phyloP scores from a whole-genome alignment of 1,140 invertebrate species.

The Drosophila watanabei region DNA sequence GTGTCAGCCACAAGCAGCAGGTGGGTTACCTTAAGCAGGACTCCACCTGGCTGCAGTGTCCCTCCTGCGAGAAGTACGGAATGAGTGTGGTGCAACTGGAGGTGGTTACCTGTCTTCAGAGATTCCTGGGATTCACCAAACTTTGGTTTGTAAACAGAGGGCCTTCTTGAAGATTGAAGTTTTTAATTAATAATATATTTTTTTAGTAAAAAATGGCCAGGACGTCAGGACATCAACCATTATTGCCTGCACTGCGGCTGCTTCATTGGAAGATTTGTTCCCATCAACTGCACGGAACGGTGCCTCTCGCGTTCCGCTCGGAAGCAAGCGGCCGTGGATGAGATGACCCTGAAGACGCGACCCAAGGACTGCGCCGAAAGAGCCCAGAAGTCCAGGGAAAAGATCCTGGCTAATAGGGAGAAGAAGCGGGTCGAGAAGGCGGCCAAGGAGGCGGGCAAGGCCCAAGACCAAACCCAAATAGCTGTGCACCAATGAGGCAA shows the following conservation, averaged over 20 bases:
- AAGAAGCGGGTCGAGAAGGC: conserved; percentile 39
- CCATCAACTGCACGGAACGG: conserved; percentile 65
- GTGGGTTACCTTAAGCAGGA: conserved; percentile 58
- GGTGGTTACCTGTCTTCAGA: conserved; percentile 67
- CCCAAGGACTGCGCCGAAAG: conserved; percentile 73
- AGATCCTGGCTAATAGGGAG: conserved; percentile 55
- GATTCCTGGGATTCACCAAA: conserved; percentile 60
- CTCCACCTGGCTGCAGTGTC: conserved; percentile 72
- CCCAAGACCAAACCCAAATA: conserved; percentile 12
- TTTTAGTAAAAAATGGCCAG: conserved; percentile 65
- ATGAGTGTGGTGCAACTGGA: conserved; percentile 67
- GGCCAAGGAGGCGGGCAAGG: conserved; percentile 16
- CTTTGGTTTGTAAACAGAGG: conserved; percentile 54
- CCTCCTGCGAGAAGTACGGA: conserved; percentile 62
- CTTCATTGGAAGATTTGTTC: conserved; percentile 71
- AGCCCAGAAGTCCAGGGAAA: conserved; percentile 64
- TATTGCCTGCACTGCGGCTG: conserved; percentile 78
- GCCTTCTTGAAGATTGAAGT: too few relatives aligned
- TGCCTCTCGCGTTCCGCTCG: conserved; percentile 66
- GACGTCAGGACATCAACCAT: conserved; percentile 74
- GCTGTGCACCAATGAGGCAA: conserved; percentile 18
- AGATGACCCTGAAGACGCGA: conserved; percentile 66
- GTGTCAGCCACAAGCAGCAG: conserved; percentile 46
- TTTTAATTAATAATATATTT: background rate
- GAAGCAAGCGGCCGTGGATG: conserved; percentile 66